These are phyloP conservation scores for Acanthacorydalis orientalis DNA, from an alignment of 2,888 invertebrate species.

Conservation along the genomic window DNA sequence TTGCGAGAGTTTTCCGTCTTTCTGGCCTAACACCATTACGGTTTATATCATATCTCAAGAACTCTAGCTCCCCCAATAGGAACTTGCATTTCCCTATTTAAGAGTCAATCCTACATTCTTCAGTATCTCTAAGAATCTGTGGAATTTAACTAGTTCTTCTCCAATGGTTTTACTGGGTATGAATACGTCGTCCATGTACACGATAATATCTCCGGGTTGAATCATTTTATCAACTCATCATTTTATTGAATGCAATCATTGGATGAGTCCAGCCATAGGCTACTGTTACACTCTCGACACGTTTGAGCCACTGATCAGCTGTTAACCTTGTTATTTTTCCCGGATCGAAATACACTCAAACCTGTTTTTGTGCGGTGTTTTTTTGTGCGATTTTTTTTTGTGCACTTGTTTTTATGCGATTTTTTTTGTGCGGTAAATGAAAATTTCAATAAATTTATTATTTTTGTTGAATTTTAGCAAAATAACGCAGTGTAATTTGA, in stretches of 20 bases:
- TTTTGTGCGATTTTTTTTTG: too few species aligned
- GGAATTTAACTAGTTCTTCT: conserved; percentile 10
- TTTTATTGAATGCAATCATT: conserved; percentile 11
- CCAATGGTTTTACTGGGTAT: conserved; percentile 11
- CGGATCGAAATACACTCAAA: too few species aligned
- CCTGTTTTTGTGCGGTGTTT: too few species aligned
- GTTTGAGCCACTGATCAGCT: too few species aligned
- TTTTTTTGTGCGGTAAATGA: too few species aligned
- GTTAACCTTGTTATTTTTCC: too few species aligned
- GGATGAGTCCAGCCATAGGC: conserved; percentile 15
- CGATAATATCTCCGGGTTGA: conserved; percentile 12
- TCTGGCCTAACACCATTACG: conserved; percentile 8
- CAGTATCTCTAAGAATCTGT: conserved; percentile 9
- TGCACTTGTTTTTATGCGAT: too few species aligned
- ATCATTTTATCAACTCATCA: conserved; percentile 9
- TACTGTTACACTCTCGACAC: too few species aligned
- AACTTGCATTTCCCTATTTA: conserved; percentile 14
- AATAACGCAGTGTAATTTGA: too few species aligned
- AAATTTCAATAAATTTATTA: too few species aligned
- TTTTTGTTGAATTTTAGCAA: too few species aligned
- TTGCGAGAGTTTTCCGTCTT: conserved; percentile 7
- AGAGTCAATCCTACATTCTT: conserved; percentile 10
- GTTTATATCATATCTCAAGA: conserved; percentile 15
- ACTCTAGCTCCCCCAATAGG: conserved; percentile 11
- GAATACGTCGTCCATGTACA: too few species aligned